Percentiles rank a stretch among this genome's conserved stretches.
These are phyloP conservation scores for Austrofundulus limnaeus DNA, from an alignment of 2,113 vertebrate species.

Conservation along the genomic window DNA sequence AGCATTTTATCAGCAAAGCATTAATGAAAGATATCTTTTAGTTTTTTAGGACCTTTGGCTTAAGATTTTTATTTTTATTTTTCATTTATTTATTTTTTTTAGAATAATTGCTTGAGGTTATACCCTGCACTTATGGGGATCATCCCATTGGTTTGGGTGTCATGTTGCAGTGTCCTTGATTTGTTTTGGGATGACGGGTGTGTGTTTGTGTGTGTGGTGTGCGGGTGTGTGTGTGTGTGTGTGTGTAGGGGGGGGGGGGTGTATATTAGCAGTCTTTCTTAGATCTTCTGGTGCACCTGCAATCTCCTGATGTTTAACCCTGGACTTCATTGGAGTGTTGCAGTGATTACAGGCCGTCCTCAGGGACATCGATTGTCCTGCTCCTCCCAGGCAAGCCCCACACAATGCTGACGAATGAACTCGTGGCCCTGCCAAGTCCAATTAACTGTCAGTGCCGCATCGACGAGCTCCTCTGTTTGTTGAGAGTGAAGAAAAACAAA, in stretches of 20 bases:
- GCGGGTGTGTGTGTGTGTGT: too few species aligned
- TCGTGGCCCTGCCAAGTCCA: conserved; percentile 93
- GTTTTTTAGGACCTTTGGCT: conserved; percentile 10
- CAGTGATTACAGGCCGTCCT: conserved; percentile 90
- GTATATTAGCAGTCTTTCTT: conserved; percentile 83
- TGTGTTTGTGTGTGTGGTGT: too few species aligned
- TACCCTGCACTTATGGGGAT: conserved; percentile 22
- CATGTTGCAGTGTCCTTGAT: conserved; percentile 80
- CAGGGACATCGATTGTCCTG: conserved; percentile 87
- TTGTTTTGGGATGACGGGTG: conserved; percentile 46
- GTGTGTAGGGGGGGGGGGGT: conserved; percentile 22
- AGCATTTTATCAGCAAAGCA: conserved; percentile 9
- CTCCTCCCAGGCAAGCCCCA: conserved; percentile 88
- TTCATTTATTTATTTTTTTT: too few species aligned
- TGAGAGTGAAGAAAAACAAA: conserved; percentile 84
- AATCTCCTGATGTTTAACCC: conserved; percentile 91
- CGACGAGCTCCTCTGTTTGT: conserved; percentile 82
- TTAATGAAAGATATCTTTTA: not conserved
- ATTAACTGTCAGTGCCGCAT: conserved; percentile 90
- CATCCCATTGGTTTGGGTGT: conserved; percentile 34
- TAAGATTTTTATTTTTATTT: conserved; percentile 7
- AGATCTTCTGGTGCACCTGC: conserved; percentile 83
- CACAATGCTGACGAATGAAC: conserved; percentile 96
- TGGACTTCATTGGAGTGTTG: conserved; percentile 90
- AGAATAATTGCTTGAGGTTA: conserved; percentile 22